A percentile compares a stretch with the other conserved stretches of the same genome.
These are phyloP conservation scores for Netelia melanura DNA, from an alignment of 2,888 invertebrate species.

Conservation along the genomic window DNA sequence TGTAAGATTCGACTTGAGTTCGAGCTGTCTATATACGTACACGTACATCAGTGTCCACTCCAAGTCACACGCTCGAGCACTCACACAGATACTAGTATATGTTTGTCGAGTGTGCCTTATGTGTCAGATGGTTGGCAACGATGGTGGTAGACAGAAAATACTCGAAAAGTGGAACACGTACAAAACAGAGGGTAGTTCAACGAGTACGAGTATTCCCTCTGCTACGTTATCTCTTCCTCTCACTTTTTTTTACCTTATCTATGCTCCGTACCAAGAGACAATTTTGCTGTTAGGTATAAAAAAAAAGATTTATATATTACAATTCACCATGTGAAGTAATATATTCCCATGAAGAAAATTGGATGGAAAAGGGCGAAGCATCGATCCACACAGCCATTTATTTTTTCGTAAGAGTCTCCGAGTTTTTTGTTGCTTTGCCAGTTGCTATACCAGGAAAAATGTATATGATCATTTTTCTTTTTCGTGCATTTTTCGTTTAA, in stretches of 20 bases:
- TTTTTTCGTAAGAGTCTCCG: no score
- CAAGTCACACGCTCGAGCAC: neutral
- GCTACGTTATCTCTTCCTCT: conserved; percentile 4
- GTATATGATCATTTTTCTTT: no score
- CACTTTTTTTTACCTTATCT: neutral
- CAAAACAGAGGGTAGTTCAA: conserved; percentile 44
- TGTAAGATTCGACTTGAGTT: neutral
- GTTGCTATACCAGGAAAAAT: no score
- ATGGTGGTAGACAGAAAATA: conserved; percentile 57
- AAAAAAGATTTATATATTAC: no score
- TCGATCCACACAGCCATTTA: no score
- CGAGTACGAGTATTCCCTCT: conserved; percentile 47
- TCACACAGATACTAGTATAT: neutral
- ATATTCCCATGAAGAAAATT: no score
- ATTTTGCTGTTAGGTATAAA: no score
- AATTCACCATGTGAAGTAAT: no score
- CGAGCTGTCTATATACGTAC: neutral
- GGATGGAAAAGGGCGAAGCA: no score
- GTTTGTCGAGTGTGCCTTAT: conserved; percentile 10
- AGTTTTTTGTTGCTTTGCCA: no score
- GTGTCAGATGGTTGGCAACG: neutral
- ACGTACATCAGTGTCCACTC: neutral
- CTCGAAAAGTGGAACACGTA: conserved; percentile 73
- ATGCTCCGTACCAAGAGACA: neutral
- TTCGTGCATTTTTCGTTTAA: no score